These are phyloP conservation scores for Typhlichthys subterraneus DNA, from an alignment of 2,797 vertebrate species.

Conservation along the genomic window DNA sequence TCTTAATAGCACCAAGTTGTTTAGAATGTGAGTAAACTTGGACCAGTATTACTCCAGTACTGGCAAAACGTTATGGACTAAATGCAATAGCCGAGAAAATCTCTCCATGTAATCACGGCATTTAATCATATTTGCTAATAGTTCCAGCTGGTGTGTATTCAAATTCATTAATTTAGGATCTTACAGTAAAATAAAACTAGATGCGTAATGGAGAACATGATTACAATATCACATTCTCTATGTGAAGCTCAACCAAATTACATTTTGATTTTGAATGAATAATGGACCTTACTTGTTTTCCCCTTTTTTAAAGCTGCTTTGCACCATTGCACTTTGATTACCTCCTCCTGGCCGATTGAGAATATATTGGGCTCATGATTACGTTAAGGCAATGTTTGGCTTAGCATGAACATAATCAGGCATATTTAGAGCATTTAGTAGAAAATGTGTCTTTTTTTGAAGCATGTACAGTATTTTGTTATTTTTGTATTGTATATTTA, in stretches of 20 bases:
- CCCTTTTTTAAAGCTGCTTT: conserved; percentile 1
- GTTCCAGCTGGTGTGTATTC: conserved; percentile 24
- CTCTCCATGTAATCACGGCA: conserved; percentile 37
- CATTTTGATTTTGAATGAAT: conserved; percentile 11
- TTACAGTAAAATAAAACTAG: conserved; percentile 18
- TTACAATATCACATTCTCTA: conserved; percentile 19
- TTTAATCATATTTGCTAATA: conserved; percentile 28
- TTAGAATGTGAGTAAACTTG: conserved; percentile 43
- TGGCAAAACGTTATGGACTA: conserved; percentile 19
- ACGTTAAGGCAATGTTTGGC: no score
- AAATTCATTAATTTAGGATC: conserved; percentile 25
- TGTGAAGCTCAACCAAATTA: conserved; percentile 17
- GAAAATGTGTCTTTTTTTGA: no score
- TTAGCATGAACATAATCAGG: no score
- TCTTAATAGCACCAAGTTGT: conserved; percentile 29
- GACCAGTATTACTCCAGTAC: conserved; percentile 2
- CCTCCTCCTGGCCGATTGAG: no score
- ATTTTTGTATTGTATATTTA: conserved; percentile 2
- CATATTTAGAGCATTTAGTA: no score
- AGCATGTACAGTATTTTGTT: conserved; percentile 4
- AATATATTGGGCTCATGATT: no score
- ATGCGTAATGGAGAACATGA: conserved; percentile 20
- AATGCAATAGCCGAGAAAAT: conserved; percentile 59
- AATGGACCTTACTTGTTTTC: conserved; percentile 36
- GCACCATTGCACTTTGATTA: conserved; percentile 58